Percentiles rank a stretch among this genome's conserved stretches.
These are phyloP conservation scores for Pterobdella sp. DNA, from an alignment of 2,888 invertebrate species.

Conservation along the genomic window DNA sequence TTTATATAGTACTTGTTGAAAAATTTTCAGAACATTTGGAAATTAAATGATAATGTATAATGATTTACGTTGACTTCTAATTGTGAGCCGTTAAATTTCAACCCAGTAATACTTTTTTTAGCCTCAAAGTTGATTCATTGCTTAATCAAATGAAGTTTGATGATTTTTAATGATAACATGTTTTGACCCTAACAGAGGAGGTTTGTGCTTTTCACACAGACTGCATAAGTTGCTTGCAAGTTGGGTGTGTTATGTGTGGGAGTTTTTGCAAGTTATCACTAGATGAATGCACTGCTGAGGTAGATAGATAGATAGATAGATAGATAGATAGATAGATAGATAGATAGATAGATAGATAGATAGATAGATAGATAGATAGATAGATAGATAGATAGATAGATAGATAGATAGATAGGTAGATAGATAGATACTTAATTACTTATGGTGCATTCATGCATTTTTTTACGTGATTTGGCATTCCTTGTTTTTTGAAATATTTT, in stretches of 20 bases:
- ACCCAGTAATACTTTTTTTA: too few species aligned
- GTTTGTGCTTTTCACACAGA: background rate
- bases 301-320: background rate
- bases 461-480: too few species aligned
- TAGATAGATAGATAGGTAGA: background rate
- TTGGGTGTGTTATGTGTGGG: background rate
- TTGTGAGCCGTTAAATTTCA: too few species aligned
- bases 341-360: background rate
- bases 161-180: too few species aligned
- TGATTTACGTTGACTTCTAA: too few species aligned
- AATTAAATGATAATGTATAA: too few species aligned
- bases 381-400: constrained; percentile 18
- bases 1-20: too few species aligned
- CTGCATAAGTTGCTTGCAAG: background rate
- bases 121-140: too few species aligned
- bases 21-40: too few species aligned
- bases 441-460: too few species aligned
- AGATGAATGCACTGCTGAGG: background rate
- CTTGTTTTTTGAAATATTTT: too few species aligned
- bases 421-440: background rate
- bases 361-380: constrained; percentile 1
- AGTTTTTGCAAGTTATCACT: background rate
- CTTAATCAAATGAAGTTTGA: too few species aligned
- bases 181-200: background rate
- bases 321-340: constrained; percentile 1